These are phyloP conservation scores for Callipepla californica DNA, from an alignment of 2,113 vertebrate species.

Conservation along the genomic window DNA sequence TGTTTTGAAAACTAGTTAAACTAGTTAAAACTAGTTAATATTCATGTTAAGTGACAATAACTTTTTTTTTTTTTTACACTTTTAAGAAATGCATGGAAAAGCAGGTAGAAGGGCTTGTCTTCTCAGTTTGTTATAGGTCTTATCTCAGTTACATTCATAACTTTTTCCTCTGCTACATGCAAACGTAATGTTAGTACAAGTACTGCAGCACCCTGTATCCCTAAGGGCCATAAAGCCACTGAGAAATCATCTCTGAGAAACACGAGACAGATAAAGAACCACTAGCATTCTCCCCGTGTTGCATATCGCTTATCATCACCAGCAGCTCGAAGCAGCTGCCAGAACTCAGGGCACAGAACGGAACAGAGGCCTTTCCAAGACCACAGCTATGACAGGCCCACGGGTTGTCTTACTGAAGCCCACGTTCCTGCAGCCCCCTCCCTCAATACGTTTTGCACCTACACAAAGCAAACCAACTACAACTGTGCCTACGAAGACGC, in stretches of 20 bases:
- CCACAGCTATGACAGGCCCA: fast-evolving
- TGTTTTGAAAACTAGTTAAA: neutral
- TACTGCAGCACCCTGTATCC: neutral
- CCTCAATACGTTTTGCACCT: fast-evolving
- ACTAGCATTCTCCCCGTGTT: too few species aligned
- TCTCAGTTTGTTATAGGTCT: neutral
- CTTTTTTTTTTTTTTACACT: neutral
- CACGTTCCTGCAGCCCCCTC: neutral
- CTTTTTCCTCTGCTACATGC: neutral
- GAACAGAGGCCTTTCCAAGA: fast-evolving
- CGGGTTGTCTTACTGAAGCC: fast-evolving
- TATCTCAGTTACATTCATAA: neutral
- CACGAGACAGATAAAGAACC: fast-evolving
- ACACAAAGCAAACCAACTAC: fast-evolving
- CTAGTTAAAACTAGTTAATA: neutral
- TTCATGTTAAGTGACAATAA: neutral
- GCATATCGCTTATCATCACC: neutral
- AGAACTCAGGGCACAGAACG: neutral
- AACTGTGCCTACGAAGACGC: neutral
- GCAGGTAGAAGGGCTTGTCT: neutral
- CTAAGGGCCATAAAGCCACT: neutral
- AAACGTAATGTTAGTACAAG: too few species aligned
- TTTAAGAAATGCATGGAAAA: neutral
- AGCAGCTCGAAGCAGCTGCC: neutral
- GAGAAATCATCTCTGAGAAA: neutral